phyloP scores from a whole-genome alignment of 2,113 vertebrate genomes.

The Fulica atra region DNA sequence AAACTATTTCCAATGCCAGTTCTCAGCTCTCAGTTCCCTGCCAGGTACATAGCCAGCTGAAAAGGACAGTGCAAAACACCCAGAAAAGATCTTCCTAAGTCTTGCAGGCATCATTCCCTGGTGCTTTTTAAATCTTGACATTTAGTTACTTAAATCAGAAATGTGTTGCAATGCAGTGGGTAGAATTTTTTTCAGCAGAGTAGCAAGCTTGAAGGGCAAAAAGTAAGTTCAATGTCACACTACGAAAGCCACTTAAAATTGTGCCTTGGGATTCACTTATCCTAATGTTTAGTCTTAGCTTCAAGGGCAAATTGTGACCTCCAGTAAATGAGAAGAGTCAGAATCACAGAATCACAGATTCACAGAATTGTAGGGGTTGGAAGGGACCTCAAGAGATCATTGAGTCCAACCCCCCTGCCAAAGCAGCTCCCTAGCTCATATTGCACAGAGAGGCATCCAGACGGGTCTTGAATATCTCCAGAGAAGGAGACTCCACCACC shows the following conservation, averaged over 20 bases:
- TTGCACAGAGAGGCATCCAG: too few species aligned
- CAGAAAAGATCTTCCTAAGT: not conserved
- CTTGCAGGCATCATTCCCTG: not conserved
- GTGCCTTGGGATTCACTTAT: not conserved
- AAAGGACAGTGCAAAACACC: not conserved
- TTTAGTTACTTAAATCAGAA: not conserved
- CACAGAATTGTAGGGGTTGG: too few species aligned
- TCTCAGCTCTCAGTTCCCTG: not conserved
- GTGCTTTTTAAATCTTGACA: not conserved
- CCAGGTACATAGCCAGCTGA: not conserved
- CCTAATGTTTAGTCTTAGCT: not conserved
- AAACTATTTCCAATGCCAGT: not conserved
- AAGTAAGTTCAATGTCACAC: not conserved
- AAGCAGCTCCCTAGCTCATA: too few species aligned
- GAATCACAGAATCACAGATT: not conserved
- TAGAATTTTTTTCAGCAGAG: not conserved
- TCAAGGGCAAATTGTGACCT: not conserved
- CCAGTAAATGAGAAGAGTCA: not conserved
- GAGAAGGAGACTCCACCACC: too few species aligned
- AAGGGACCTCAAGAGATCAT: too few species aligned
- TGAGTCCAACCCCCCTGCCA: too few species aligned
- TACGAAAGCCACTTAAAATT: not conserved
- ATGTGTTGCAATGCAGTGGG: fast-evolving
- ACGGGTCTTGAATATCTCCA: too few species aligned
- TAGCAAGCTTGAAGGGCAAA: not conserved